These are phyloP conservation scores for Ciconia stormi DNA, from an alignment of 2,113 vertebrate species.

Conservation along the genomic window DNA sequence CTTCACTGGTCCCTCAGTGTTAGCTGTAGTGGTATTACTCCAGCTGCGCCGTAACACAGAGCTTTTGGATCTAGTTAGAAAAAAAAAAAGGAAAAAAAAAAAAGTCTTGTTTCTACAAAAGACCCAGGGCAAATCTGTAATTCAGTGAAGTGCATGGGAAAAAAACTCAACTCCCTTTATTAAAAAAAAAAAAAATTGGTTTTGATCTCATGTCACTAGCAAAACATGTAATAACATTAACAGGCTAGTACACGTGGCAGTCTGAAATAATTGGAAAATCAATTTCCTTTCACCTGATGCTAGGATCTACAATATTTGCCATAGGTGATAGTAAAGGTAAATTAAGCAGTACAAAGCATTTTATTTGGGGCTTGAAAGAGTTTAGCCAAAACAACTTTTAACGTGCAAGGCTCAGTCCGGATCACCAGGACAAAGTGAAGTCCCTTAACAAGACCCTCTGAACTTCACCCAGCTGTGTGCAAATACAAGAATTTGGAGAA, in stretches of 20 bases:
- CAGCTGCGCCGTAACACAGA: constrained; percentile 81
- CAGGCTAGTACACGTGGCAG: background rate
- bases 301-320: background rate
- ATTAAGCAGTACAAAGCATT: background rate
- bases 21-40: constrained; percentile 56
- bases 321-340: background rate
- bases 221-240: background rate
- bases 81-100: background rate
- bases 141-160: background rate
- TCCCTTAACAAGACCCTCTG: background rate
- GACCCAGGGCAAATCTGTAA: background rate
- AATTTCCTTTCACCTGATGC: background rate
- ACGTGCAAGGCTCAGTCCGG: background rate
- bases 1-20: constrained; percentile 57
- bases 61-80: constrained; percentile 72
- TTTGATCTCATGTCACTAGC: background rate
- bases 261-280: background rate
- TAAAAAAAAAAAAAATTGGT: background rate
- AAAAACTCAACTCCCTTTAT: background rate
- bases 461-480: background rate
- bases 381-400: background rate
- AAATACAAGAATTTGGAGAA: background rate
- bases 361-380: background rate
- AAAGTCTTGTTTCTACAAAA: background rate
- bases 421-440: background rate